phyloP scores from a whole-genome alignment of 2,113 vertebrate species.

The Aramus guarauna region DNA sequence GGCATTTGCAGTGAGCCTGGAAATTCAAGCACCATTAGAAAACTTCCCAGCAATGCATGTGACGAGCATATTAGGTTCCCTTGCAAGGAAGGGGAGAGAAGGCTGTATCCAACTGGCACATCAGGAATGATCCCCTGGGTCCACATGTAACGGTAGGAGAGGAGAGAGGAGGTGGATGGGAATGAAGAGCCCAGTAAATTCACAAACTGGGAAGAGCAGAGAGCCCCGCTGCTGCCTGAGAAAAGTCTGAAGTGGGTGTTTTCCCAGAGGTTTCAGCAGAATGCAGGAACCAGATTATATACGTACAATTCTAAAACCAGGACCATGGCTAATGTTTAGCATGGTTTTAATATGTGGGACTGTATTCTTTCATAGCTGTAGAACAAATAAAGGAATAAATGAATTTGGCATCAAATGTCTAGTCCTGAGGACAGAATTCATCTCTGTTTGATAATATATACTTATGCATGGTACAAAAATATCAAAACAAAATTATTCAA shows the following conservation, averaged over 20 bases:
- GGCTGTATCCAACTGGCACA: not conserved
- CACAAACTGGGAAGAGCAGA: not conserved
- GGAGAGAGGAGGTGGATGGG: not conserved
- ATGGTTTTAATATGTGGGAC: not conserved
- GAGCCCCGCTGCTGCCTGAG: not conserved
- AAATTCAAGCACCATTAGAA: not conserved
- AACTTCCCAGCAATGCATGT: not conserved
- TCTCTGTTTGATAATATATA: not conserved
- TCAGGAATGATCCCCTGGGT: not conserved
- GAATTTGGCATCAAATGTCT: not conserved
- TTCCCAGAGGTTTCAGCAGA: not conserved
- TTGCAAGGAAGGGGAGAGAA: not conserved
- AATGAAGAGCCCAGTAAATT: not conserved
- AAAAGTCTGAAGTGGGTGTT: not conserved
- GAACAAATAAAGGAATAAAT: not conserved
- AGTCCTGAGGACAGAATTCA: not conserved
- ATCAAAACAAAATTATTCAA: not conserved
- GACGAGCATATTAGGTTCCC: not conserved
- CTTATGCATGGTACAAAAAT: not conserved
- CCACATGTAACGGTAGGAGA: fast-evolving
- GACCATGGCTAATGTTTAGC: not conserved
- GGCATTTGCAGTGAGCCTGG: not conserved
- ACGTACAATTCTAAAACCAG: not conserved
- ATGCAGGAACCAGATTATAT: not conserved
- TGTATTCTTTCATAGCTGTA: not conserved